Conservation (phyloP, 2,113 vertebrate genomes). For the Progne subis region DNA sequence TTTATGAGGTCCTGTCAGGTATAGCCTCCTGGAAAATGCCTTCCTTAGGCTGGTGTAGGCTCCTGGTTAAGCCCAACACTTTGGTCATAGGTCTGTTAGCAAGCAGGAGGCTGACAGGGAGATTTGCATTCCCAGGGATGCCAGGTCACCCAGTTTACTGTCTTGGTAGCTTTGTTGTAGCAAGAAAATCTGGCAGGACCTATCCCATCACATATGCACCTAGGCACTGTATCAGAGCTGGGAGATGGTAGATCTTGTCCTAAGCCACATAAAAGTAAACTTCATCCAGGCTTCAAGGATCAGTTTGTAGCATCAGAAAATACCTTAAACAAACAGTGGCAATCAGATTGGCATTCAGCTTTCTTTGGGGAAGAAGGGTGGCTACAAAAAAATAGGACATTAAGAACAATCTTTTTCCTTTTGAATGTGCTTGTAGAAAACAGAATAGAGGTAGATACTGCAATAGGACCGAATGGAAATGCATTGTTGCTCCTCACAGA, state of each 20-base stretch:
- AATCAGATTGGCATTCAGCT: neutral
- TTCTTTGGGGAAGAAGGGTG: neutral
- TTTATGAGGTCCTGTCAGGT: neutral
- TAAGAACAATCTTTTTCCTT: neutral
- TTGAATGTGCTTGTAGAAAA: neutral
- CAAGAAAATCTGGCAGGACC: neutral
- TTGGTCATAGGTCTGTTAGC: neutral
- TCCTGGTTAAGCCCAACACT: neutral
- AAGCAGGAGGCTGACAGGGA: neutral
- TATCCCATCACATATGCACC: neutral
- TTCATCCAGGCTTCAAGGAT: neutral
- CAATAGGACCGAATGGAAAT: neutral
- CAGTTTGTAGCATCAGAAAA: neutral
- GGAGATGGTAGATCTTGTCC: neutral
- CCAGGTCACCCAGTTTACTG: neutral
- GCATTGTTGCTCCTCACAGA: neutral
- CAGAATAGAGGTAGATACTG: neutral
- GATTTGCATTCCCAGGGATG: rapidly evolving
- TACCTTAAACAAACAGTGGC: neutral
- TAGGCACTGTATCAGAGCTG: neutral
- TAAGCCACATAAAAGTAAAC: neutral
- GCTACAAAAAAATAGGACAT: neutral
- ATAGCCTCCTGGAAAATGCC: neutral
- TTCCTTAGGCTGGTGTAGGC: neutral
- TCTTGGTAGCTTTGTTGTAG: neutral